A percentile compares a stretch with the other conserved stretches of the same genome.
Evolutionary conservation across 2,888 invertebrate species (phyloP).

Genomic region (Pogonocherus hispidulus): DNA sequence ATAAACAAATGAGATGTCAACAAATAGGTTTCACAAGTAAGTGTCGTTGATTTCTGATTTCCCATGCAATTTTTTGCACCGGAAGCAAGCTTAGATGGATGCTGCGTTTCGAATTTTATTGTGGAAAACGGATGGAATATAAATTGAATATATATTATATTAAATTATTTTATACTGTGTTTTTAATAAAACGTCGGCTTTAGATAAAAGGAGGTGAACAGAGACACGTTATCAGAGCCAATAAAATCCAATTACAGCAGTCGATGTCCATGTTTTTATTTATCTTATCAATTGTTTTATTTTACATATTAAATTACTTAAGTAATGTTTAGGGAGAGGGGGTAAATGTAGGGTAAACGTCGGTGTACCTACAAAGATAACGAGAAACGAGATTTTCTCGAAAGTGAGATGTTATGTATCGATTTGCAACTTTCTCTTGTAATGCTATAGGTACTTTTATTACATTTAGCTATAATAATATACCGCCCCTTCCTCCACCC

Average conservation of each 20-base stretch:
- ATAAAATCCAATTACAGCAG: neutral
- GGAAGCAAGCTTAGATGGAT: conserved; percentile 8
- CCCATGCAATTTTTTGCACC: conserved; percentile 16
- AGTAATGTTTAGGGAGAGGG: too few relatives aligned
- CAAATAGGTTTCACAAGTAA: conserved; percentile 77
- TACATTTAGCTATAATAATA: too few relatives aligned
- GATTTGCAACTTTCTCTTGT: too few relatives aligned
- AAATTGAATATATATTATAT: too few relatives aligned
- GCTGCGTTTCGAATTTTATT: neutral
- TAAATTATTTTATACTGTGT: too few relatives aligned
- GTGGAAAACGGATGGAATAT: neutral
- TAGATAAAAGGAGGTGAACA: neutral
- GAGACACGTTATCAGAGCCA: neutral
- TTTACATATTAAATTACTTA: neutral
- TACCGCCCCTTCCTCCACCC: too few relatives aligned
- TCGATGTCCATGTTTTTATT: neutral
- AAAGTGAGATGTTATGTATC: too few relatives aligned
- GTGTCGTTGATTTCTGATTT: conserved; percentile 67
- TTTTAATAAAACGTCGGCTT: neutral
- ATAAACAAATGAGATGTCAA: conserved; percentile 69
- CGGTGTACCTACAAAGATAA: too few relatives aligned
- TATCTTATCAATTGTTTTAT: conserved; percentile 9
- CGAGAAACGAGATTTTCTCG: too few relatives aligned
- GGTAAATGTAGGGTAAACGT: too few relatives aligned
- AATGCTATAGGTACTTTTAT: too few relatives aligned